Evolutionary conservation across 2,888 invertebrate species (phyloP), one percentile per base, ranked within the genome.

Genomic region (Temnothorax unifasciatus): DNA sequence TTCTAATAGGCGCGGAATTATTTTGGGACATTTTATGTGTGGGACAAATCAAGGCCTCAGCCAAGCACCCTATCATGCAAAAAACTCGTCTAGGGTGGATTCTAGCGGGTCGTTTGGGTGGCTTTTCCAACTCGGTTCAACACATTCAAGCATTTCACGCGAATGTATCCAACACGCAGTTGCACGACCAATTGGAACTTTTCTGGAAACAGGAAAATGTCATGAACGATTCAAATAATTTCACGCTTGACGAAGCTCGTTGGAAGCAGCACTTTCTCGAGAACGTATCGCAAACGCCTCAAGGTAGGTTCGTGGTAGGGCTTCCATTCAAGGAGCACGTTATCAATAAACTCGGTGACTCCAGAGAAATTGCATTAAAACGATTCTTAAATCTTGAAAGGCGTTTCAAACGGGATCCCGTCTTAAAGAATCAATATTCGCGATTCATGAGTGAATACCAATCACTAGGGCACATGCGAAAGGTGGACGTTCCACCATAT

Each of bases 61-160:
- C 2, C 11, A 54, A 54, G 11, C 21, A 54, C 3, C 54, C 54
- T 2, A 21, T 2, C 8, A 2, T 54, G 3, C 54, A 54, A 3
- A 21, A 54, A 21, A 54, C 29, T 2, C 29, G 59, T 8, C 1
- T 59, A 5, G 18, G 59, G 29, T 59, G 59, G 59, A 18, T 59
- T 6, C 18, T 34, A 6, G 59, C 59, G 13, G 59, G 59, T 29
- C 29, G 59, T 5, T 29, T 29, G 3, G 4, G 18, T 6, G 6
- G 13, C 6, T 2, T 13, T 0, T 2, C 59, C 2, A 59, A 0
- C 0, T 29, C 29, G 3, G 11, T 1, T 25, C 15, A 34, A 34
- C 25, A 8, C 25, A 6, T 59, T 2, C 29, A 29, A 18, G 2
- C 29, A 0, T 59, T 34, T 6, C 59, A 59, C 5, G 29, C 29